These are phyloP conservation scores for Drosophila sucinea DNA, from an alignment of 1,140 invertebrate genomes.

Conservation along the genomic window DNA sequence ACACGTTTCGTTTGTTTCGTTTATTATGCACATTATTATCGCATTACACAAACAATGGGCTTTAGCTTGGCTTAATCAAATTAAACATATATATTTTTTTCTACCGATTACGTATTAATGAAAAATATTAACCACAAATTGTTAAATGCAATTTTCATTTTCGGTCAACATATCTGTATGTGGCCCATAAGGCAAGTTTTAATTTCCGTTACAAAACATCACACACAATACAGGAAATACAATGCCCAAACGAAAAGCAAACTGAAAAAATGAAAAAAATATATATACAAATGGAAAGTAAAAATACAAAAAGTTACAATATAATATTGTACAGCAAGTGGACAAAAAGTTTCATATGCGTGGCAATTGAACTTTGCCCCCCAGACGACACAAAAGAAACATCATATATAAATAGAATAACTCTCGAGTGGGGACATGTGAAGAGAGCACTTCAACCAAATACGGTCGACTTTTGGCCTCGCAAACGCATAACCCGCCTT, in stretches of 20 bases:
- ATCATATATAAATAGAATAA: constrained; percentile 1
- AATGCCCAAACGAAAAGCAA: constrained; percentile 9
- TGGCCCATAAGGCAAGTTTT: constrained; percentile 21
- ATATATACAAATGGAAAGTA: background rate
- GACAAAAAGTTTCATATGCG: constrained; percentile 22
- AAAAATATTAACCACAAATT: constrained; percentile 56
- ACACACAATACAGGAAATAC: constrained; percentile 27
- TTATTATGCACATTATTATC: constrained; percentile 67
- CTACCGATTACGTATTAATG: constrained; percentile 62
- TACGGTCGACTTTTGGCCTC: too few species aligned
- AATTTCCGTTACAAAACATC: constrained; percentile 64
- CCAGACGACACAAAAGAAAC: background rate
- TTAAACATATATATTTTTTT: constrained; percentile 55
- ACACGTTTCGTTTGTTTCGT: constrained; percentile 32
- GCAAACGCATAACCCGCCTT: too few species aligned
- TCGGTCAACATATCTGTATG: background rate
- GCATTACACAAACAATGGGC: constrained; percentile 55
- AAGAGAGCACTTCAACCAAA: background rate
- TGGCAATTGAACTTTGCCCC: constrained; percentile 15
- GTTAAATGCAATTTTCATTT: constrained; percentile 32
- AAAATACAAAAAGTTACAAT: constrained; percentile 4
- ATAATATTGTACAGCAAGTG: constrained; percentile 4
- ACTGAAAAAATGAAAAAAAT: constrained; percentile 27
- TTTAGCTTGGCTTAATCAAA: constrained; percentile 39
- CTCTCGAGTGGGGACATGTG: background rate